Evolutionary conservation across 1,140 invertebrate genomes (phyloP).

Genomic region (Mizuhopecten yessoensis): DNA sequence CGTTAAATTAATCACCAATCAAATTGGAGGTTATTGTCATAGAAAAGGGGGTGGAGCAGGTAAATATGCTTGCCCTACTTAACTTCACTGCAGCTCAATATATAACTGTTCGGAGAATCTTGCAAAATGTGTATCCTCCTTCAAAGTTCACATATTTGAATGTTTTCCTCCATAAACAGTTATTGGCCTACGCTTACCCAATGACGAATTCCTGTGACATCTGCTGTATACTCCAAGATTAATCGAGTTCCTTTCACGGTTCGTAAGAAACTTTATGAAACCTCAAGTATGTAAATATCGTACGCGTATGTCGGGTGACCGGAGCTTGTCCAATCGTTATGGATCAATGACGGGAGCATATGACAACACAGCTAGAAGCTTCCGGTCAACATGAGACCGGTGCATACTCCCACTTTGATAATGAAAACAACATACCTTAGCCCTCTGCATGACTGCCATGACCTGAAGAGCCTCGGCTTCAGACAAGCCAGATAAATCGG

Average conservation of each 20-base stretch:
- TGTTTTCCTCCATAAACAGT: too few relatives aligned
- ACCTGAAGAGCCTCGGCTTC: conserved; percentile 78
- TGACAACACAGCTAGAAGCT: too few relatives aligned
- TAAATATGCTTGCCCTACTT: background rate
- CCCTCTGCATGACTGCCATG: conserved; percentile 78
- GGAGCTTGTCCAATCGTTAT: conserved; percentile 46
- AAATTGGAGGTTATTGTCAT: too few relatives aligned
- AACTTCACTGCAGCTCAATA: too few relatives aligned
- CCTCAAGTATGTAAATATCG: background rate
- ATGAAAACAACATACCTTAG: conserved; percentile 71
- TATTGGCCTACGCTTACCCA: background rate
- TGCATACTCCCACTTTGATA: background rate
- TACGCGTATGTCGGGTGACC: background rate
- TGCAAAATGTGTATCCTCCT: too few relatives aligned
- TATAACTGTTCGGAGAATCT: too few relatives aligned
- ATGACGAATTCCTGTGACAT: background rate
- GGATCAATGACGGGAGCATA: background rate
- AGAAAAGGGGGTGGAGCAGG: background rate
- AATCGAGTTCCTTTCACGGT: background rate
- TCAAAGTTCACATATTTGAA: too few relatives aligned
- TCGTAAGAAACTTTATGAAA: conserved; percentile 1
- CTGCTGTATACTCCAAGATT: conserved; percentile 4
- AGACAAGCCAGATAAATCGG: conserved; percentile 76
- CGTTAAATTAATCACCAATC: too few relatives aligned
- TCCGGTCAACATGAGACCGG: background rate